Percentiles rank a stretch among this genome's conserved stretches.
These are phyloP conservation scores for Trichogramma evanescens DNA, from an alignment of 2,888 invertebrate species.

Conservation along the genomic window DNA sequence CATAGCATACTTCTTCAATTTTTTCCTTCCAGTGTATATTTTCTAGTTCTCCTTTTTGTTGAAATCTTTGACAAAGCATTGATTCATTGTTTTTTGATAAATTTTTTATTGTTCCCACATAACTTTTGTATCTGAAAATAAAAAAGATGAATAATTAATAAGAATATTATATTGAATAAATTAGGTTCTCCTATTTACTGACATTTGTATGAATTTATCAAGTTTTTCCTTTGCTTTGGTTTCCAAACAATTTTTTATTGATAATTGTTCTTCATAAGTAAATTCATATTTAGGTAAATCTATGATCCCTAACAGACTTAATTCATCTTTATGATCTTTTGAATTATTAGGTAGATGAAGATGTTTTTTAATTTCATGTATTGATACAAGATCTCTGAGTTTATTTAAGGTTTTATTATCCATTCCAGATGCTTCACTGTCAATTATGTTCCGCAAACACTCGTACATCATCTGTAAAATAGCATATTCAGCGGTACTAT, in stretches of 20 bases:
- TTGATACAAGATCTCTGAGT: constrained; percentile 29
- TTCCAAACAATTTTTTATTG: constrained; percentile 36
- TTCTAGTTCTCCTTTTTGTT: constrained; percentile 30
- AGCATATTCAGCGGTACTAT: constrained; percentile 28
- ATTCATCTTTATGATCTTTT: constrained; percentile 27
- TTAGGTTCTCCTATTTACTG: constrained; percentile 10
- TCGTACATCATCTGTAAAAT: constrained; percentile 33
- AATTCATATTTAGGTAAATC: constrained; percentile 36
- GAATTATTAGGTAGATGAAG: constrained; percentile 29
- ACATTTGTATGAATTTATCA: constrained; percentile 33
- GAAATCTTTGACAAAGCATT: constrained; percentile 25
- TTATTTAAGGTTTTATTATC: constrained; percentile 26
- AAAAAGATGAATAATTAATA: constrained; percentile 5
- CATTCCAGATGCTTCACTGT: constrained; percentile 19
- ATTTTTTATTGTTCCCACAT: constrained; percentile 33
- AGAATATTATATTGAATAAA: neutral
- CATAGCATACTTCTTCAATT: constrained; percentile 38
- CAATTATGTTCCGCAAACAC: constrained; percentile 28
- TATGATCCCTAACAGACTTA: constrained; percentile 33
- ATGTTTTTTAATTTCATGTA: constrained; percentile 32
- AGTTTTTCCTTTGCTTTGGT: constrained; percentile 35
- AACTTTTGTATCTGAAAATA: constrained; percentile 31
- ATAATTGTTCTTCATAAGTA: constrained; percentile 38
- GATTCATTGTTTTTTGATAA: constrained; percentile 30
- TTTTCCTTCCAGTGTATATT: constrained; percentile 40